A percentile compares a stretch with the other conserved stretches of the same genome.
phyloP scores from a whole-genome alignment of 2,113 vertebrate genomes.

The Nanger granti region DNA sequence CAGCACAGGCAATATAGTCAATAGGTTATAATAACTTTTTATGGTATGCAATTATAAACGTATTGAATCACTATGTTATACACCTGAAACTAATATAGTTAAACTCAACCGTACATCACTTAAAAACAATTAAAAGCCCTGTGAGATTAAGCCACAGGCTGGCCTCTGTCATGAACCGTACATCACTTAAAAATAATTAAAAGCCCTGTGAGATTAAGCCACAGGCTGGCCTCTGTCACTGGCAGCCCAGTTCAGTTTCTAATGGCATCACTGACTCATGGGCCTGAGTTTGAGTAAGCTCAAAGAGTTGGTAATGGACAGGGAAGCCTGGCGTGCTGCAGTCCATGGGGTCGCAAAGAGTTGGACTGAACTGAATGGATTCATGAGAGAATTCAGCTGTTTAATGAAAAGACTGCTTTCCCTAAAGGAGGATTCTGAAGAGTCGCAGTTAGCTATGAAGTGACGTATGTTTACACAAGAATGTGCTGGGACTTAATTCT shows the following conservation, averaged over 20 bases:
- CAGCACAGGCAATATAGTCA: no score
- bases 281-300: neutral
- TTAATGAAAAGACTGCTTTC: neutral
- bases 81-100: neutral
- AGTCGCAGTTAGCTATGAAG: neutral
- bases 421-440: neutral
- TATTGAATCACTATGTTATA: neutral
- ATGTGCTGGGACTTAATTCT: neutral
- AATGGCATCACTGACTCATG: neutral
- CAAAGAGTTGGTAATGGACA: neutral
- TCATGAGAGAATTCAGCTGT: neutral
- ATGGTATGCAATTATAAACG: neutral
- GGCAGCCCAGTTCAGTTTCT: neutral
- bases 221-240: neutral
- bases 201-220: neutral
- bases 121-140: neutral
- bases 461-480: neutral
- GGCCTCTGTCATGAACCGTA: neutral
- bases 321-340: neutral
- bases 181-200: neutral
- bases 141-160: neutral
- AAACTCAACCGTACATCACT: neutral
- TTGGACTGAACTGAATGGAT: neutral
- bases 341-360: neutral
- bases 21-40: neutral